Conservation (phyloP, 2,888 invertebrate species). For the Ornithoptera priamus region DNA sequence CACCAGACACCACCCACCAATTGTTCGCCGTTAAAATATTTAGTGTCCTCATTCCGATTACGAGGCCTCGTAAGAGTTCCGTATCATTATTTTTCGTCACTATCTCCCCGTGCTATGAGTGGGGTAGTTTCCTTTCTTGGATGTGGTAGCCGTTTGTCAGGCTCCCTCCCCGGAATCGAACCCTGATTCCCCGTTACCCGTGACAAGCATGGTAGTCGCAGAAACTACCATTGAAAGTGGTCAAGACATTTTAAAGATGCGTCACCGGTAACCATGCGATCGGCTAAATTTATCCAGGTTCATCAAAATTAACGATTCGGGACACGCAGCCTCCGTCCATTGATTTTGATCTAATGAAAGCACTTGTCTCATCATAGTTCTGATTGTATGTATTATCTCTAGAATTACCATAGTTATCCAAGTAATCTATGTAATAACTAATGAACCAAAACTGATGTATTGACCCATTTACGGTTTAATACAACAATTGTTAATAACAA, state of each 20-base stretch:
- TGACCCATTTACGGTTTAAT: no score
- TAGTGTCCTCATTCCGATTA: no score
- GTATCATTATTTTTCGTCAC: slow-evolving; percentile 85
- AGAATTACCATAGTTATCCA: slow-evolving; percentile 82
- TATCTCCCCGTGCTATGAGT: slow-evolving; percentile 62
- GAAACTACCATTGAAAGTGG: slow-evolving; percentile 82
- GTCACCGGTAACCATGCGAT: slow-evolving; percentile 72
- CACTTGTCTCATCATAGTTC: slow-evolving; percentile 63
- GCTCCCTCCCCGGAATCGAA: slow-evolving; percentile 83
- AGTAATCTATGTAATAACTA: no score
- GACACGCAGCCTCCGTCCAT: slow-evolving; percentile 10
- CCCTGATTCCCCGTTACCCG: slow-evolving; percentile 87
- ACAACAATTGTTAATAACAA: no score
- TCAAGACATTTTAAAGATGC: slow-evolving; percentile 82
- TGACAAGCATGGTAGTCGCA: slow-evolving; percentile 83
- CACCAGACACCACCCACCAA: no score
- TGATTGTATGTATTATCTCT: slow-evolving; percentile 84
- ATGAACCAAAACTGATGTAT: no score
- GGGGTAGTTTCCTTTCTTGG: slow-evolving; percentile 78
- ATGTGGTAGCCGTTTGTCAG: slow-evolving; percentile 77
- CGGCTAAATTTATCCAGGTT: slow-evolving; percentile 66
- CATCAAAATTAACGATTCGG: slow-evolving; percentile 65
- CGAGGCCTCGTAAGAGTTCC: slow-evolving; percentile 53
- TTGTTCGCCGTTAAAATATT: no score
- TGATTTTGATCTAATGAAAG: slow-evolving; percentile 43